Conservation (phyloP, 2,113 vertebrate genomes). For the Ptyas mucosa region DNA sequence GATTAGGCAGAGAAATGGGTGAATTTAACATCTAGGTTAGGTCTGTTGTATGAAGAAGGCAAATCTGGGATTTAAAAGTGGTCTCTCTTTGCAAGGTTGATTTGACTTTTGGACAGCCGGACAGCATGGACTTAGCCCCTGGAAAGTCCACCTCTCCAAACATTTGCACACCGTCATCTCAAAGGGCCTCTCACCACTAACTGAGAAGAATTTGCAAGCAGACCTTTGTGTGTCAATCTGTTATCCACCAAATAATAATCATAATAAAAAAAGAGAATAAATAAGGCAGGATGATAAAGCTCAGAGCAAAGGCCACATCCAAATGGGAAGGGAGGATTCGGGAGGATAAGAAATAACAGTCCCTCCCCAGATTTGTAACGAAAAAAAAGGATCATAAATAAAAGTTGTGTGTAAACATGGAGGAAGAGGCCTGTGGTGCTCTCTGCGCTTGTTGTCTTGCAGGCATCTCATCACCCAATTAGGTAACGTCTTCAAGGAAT, state of each 20-base stretch:
- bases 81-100: neutral
- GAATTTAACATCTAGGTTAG: neutral
- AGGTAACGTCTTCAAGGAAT: neutral
- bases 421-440: neutral
- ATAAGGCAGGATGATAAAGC: neutral
- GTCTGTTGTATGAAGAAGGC: too few species aligned
- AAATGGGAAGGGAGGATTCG: neutral
- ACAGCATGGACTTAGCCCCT: neutral
- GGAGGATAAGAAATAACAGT: neutral
- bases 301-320: neutral
- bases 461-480: neutral
- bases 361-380: neutral
- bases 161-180: neutral
- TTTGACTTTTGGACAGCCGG: neutral
- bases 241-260: neutral
- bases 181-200: neutral
- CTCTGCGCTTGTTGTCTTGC: neutral
- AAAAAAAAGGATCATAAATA: rapidly evolving
- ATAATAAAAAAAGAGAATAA: neutral
- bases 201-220: neutral
- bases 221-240: neutral
- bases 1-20: neutral
- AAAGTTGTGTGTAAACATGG: slow-evolving; percentile 12
- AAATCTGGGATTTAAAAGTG: neutral
- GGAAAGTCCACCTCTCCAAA: neutral